A percentile compares a stretch with the other conserved stretches of the same genome.
These are phyloP conservation scores for Elymnias hypermnestra DNA, from an alignment of 1,140 invertebrate genomes.

Conservation along the genomic window DNA sequence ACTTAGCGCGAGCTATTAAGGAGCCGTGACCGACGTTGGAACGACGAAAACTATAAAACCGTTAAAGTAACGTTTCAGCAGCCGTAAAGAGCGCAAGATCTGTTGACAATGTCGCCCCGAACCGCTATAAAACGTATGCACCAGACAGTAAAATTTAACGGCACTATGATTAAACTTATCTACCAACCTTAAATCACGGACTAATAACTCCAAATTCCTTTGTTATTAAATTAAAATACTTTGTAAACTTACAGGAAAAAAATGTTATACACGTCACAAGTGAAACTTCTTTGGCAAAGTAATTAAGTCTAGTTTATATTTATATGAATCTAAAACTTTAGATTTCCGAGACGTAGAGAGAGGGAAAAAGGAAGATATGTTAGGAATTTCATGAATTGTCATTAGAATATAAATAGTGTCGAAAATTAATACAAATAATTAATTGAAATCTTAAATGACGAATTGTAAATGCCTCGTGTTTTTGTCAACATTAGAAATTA, in stretches of 20 bases:
- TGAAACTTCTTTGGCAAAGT: no score
- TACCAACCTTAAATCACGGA: constrained; percentile 53
- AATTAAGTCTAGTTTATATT: no score
- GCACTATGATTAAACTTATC: constrained; percentile 74
- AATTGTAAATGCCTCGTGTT: no score
- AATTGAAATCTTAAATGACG: no score
- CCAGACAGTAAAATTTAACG: constrained; percentile 69
- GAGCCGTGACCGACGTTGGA: constrained; percentile 59
- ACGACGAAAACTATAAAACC: constrained; percentile 74
- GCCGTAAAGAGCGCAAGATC: constrained; percentile 72
- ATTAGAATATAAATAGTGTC: no score
- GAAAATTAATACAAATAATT: no score
- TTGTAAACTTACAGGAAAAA: neutral
- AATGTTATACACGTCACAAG: no score
- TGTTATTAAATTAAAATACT: constrained; percentile 18
- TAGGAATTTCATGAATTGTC: no score
- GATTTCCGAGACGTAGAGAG: no score
- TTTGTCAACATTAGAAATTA: no score
- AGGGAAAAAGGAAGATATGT: no score
- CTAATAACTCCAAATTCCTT: constrained; percentile 32
- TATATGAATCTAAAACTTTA: no score
- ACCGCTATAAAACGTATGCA: constrained; percentile 72
- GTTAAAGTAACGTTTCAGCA: constrained; percentile 74
- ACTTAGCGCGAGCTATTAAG: constrained; percentile 72
- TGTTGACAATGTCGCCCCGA: constrained; percentile 71